phyloP scores from a whole-genome alignment of 2,113 vertebrate genomes.

The Trichomycterus rosablanca region DNA sequence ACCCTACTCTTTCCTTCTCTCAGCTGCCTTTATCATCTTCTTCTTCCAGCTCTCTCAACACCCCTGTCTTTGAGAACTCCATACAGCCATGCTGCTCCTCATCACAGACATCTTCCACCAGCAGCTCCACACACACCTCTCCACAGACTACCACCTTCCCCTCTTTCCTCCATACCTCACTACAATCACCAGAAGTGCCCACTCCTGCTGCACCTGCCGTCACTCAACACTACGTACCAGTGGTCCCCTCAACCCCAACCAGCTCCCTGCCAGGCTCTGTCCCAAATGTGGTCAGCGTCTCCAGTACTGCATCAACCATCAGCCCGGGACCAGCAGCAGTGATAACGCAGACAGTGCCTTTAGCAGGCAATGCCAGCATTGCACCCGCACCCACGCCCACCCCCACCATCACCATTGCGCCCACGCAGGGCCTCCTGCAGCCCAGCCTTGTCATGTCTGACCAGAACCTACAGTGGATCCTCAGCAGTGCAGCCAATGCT shows the following conservation, averaged over 20 bases:
- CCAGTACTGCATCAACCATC: constrained; percentile 55
- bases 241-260: constrained; percentile 63
- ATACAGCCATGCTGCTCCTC: constrained; percentile 45
- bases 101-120: constrained; percentile 62
- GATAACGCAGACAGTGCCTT: constrained; percentile 80
- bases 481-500: constrained; percentile 83
- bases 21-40: constrained; percentile 63
- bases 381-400: constrained; percentile 77
- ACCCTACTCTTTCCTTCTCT: constrained; percentile 73
- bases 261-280: constrained; percentile 59
- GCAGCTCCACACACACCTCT: constrained; percentile 62
- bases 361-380: constrained; percentile 73
- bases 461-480: constrained; percentile 95
- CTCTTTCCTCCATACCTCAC: constrained; percentile 67
- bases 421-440: constrained; percentile 74
- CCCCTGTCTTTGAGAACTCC: constrained; percentile 67
- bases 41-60: constrained; percentile 66
- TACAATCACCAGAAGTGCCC: constrained; percentile 80
- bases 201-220: constrained; percentile 65
- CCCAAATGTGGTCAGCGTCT: constrained; percentile 67
- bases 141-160: constrained; percentile 70
- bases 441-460: constrained; percentile 91
- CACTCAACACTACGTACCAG: constrained; percentile 72
- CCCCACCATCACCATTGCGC: constrained; percentile 71
- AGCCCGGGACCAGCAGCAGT: constrained; percentile 70